phyloP scores from a whole-genome alignment of 2,113 vertebrate genomes.

The Orthonyx spaldingii region DNA sequence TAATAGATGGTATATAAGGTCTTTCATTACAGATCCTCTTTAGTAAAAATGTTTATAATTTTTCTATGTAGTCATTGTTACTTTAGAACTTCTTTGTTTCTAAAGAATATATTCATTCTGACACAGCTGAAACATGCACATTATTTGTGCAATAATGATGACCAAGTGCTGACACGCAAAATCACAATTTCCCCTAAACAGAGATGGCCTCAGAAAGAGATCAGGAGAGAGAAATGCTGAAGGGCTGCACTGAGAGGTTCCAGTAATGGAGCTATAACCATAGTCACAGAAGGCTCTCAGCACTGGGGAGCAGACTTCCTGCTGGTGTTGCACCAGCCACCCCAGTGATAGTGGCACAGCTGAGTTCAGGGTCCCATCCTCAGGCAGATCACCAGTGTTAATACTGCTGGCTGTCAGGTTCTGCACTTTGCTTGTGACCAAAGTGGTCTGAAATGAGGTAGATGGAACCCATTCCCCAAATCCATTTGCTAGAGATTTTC shows the following conservation, averaged over 20 bases:
- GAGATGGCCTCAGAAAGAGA: not conserved
- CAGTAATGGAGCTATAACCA: not conserved
- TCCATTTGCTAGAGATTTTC: not conserved
- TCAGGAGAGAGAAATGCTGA: not conserved
- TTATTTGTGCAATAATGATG: not conserved
- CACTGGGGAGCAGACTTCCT: too few relatives aligned
- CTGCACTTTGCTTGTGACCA: not conserved
- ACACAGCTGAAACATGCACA: not conserved
- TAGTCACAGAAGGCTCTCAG: not conserved
- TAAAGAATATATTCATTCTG: conserved; percentile 8
- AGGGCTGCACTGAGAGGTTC: not conserved
- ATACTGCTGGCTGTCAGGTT: not conserved
- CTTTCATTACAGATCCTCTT: not conserved
- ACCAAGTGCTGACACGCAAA: not conserved
- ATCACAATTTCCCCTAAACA: not conserved
- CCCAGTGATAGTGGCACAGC: not conserved
- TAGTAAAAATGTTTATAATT: not conserved
- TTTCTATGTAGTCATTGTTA: not conserved
- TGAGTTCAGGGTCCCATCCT: not conserved
- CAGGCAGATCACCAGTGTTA: not conserved
- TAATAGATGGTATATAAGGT: not conserved
- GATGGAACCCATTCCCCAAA: not conserved
- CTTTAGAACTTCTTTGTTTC: conserved; percentile 12
- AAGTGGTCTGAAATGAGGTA: not conserved
- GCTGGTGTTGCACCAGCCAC: not conserved